phyloP scores from a whole-genome alignment of 2,888 invertebrate genomes.

The Pterostichus niger region DNA sequence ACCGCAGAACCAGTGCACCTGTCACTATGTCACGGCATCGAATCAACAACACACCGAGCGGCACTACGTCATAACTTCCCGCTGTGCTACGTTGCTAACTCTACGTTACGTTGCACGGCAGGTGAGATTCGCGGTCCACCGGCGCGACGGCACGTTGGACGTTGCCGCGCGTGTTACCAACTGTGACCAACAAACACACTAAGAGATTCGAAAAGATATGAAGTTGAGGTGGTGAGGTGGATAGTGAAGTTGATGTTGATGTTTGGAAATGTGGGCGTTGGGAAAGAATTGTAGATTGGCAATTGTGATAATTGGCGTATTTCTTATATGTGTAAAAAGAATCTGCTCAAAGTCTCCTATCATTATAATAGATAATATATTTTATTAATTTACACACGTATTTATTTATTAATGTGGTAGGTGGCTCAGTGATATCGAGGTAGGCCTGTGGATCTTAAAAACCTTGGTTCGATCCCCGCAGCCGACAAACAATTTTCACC shows the following conservation, averaged over 20 bases:
- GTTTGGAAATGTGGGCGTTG: neutral
- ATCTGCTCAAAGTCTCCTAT: too few species aligned
- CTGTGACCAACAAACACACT: conserved; percentile 21
- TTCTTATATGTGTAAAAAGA: too few species aligned
- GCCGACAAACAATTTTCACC: too few species aligned
- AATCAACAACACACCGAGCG: neutral
- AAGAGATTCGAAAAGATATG: neutral
- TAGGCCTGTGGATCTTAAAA: too few species aligned
- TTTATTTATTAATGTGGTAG: too few species aligned
- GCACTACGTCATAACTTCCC: conserved; percentile 18
- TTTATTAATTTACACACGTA: too few species aligned
- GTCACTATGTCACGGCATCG: conserved; percentile 1
- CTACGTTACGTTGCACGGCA: conserved; percentile 17
- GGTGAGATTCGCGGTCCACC: conserved; percentile 50
- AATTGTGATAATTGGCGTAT: too few species aligned
- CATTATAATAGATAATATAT: too few species aligned
- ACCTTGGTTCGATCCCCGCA: too few species aligned
- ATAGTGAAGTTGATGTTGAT: neutral
- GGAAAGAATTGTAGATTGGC: too few species aligned
- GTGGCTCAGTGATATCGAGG: too few species aligned
- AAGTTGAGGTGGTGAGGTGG: neutral
- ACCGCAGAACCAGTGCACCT: conserved; percentile 2
- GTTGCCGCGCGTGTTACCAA: conserved; percentile 17
- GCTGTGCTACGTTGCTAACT: neutral
- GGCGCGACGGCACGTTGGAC: conserved; percentile 2